A percentile compares a stretch with the other conserved stretches of the same genome.
phyloP scores from a whole-genome alignment of 1,140 invertebrate genomes.

The Penaeus vannamei region DNA sequence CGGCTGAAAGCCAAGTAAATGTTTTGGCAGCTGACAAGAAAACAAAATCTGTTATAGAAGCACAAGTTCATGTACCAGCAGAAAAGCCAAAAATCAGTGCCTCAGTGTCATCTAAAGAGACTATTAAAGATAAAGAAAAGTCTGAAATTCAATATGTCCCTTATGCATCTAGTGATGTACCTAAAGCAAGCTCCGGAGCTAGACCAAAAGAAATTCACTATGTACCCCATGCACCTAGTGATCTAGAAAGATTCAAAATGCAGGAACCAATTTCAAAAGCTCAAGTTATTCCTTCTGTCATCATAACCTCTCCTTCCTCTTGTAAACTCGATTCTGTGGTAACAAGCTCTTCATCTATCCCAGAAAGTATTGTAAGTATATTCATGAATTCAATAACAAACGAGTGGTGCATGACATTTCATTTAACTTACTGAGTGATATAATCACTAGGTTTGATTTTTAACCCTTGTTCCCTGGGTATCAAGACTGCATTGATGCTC shows the following conservation, averaged over 20 bases:
- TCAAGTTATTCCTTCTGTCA: slow-evolving; percentile 1
- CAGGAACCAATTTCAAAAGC: background rate
- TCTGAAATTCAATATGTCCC: slow-evolving; percentile 12
- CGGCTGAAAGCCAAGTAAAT: background rate
- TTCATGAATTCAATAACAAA: slow-evolving; percentile 19
- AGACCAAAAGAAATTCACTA: slow-evolving; percentile 39
- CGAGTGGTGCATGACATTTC: slow-evolving; percentile 33
- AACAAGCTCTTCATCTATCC: slow-evolving; percentile 36
- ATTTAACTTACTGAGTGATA: too few species aligned
- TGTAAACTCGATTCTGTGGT: slow-evolving; percentile 37
- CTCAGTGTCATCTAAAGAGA: background rate
- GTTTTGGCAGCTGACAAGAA: background rate
- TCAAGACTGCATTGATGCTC: too few species aligned
- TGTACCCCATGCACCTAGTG: slow-evolving; percentile 47
- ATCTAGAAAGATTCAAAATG: slow-evolving; percentile 18
- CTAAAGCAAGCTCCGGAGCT: background rate
- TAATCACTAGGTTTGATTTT: too few species aligned
- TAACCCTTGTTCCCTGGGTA: too few species aligned
- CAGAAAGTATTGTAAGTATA: slow-evolving; percentile 41
- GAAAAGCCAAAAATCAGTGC: background rate
- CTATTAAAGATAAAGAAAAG: background rate
- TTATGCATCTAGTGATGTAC: background rate
- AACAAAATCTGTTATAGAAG: slow-evolving; percentile 5
- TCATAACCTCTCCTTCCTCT: slow-evolving; percentile 29
- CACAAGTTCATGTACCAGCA: slow-evolving; percentile 28